phyloP scores from a whole-genome alignment of 1,140 invertebrate species.

The Eriocheir sinensis region DNA sequence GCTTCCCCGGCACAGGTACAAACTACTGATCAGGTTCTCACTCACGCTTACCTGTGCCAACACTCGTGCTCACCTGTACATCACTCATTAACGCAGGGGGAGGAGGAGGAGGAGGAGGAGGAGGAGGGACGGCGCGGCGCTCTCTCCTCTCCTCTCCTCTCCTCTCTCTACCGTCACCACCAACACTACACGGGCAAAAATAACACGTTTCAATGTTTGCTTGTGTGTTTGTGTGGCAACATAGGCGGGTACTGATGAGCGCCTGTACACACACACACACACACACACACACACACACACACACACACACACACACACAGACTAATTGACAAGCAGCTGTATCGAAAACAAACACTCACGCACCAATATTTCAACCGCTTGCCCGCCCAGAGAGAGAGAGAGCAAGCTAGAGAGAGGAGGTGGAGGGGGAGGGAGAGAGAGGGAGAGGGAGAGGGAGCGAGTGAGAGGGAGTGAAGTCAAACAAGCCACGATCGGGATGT shows the following conservation, averaged over 20 bases:
- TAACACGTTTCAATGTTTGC: constrained; percentile 49
- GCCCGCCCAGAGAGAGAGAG: background rate
- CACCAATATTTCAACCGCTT: background rate
- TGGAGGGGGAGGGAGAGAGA: background rate
- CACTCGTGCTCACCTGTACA: no score
- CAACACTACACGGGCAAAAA: constrained; percentile 16
- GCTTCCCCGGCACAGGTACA: no score
- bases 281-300: constrained; percentile 27
- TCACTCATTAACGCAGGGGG: background rate
- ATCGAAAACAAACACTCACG: constrained; percentile 50
- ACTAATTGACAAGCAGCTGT: constrained; percentile 38
- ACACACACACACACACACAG: constrained; percentile 40
- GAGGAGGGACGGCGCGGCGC: background rate
- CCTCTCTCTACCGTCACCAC: no score
- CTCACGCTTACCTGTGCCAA: no score
- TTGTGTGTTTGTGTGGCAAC: constrained; percentile 31
- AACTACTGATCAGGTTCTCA: no score
- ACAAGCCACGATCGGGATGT: background rate
- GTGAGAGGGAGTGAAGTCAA: background rate
- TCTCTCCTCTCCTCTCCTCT: no score
- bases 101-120: background rate
- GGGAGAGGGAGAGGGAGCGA: background rate
- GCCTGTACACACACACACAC: constrained; percentile 19
- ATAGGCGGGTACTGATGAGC: background rate
- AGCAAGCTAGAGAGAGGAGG: background rate